phyloP scores from a whole-genome alignment of 2,797 vertebrate species.

The Bradypus variegatus region DNA sequence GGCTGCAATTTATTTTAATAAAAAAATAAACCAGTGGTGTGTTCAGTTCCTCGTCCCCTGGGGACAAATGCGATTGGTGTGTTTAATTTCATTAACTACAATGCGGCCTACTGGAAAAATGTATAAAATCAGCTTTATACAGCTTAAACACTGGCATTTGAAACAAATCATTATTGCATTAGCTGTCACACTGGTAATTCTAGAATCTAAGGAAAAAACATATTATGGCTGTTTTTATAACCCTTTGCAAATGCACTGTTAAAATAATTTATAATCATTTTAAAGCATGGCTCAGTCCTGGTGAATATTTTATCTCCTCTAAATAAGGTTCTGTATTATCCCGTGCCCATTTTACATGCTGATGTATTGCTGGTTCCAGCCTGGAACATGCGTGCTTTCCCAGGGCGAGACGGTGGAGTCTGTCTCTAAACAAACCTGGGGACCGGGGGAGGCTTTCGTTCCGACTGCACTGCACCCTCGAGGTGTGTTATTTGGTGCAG shows the following conservation, averaged over 20 bases:
- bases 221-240: conserved; percentile 80
- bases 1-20: conserved; percentile 96
- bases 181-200: conserved; percentile 80
- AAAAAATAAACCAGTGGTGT: conserved; percentile 90
- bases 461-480: too few species aligned
- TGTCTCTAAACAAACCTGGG: accelerated
- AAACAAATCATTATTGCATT: conserved; percentile 86
- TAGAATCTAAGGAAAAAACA: conserved; percentile 76
- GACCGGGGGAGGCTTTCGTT: too few species aligned
- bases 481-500: neutral
- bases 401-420: neutral
- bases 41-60: conserved; percentile 86
- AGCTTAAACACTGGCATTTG: conserved; percentile 85
- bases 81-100: conserved; percentile 98
- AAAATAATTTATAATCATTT: conserved; percentile 79
- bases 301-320: conserved; percentile 69
- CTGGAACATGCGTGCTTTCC: conserved; percentile 7
- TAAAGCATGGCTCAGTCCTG: conserved; percentile 69
- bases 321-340: conserved; percentile 47
- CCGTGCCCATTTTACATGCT: neutral
- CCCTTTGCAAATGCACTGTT: conserved; percentile 77
- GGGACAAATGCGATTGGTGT: conserved; percentile 86
- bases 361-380: conserved; percentile 36
- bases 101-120: conserved; percentile 89
- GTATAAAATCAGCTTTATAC: conserved; percentile 85